Evolutionary conservation across 2,113 vertebrate species (phyloP).

Genomic region (Rattus norvegicus): GRCr8 NC_086026.1:38113001-38113500

Average conservation of each 20-base stretch:
- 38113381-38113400: background rate
- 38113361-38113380: background rate
- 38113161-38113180: background rate
- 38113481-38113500: background rate
- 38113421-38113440: background rate
- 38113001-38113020: background rate
- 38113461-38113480: background rate
- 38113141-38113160: fast-evolving
- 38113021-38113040: background rate
- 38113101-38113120: background rate
- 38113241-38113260: background rate
- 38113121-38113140: background rate
- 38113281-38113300: background rate
- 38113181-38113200: background rate
- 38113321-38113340: background rate
- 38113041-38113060: background rate
- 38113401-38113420: background rate
- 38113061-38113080: background rate
- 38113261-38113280: background rate
- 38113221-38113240: background rate
- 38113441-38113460: background rate
- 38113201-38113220: background rate
- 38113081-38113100: background rate
- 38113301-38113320: background rate
- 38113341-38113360: background rate